Evolutionary conservation across 2,888 invertebrate species (phyloP), one percentile per base, ranked within the genome.

Genomic region (Calephelis perditalis): DNA sequence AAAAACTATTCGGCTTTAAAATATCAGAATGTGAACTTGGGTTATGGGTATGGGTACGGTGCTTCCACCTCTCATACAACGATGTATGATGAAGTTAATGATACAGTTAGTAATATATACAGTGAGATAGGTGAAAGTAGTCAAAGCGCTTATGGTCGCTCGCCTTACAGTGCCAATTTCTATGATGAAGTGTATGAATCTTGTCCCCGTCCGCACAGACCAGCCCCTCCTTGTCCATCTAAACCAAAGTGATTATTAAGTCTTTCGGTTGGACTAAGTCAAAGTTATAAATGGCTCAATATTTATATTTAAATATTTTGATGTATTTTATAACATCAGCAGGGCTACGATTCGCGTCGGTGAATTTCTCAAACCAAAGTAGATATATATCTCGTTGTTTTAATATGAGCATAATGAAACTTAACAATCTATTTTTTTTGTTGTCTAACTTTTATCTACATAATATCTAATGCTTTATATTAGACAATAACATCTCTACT

Each of bases 211-310:
- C 93, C 93, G 4, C 92, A 92, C 71, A 82, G 93, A 0, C 93
- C 93, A 5, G 93, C 93, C 0, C 93, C 93, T 0, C 86, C 92
- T 36, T 91, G 91, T 43, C 93, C 93, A 0, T 72, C 72, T 5
- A 73, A 76, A 44, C 84, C 78, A 40, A 81, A 82, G 66, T 83
- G 75, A 73, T 45, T 36, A 55, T 46, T 37, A 49, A 44, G 15
- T 7, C 45, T 40, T 40, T 40, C 6, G 8, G 40, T 40, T 5
- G 40, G 8, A 7, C 5, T 40, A 40, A 40, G 40, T 40, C 6
- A 40, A 5, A 40, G 7, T 40, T 40, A 7, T 6, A 40, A 40
- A 40, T 40, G 8, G 1, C 40, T 6, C 6, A 40, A 40, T 40
- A 8, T 40, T 40, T 6, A 40, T 26, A 3, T 40, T 40, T 40